A percentile compares a stretch with the other conserved stretches of the same genome.
phyloP scores from a whole-genome alignment of 1,140 invertebrate species.

The Lerema accius region DNA sequence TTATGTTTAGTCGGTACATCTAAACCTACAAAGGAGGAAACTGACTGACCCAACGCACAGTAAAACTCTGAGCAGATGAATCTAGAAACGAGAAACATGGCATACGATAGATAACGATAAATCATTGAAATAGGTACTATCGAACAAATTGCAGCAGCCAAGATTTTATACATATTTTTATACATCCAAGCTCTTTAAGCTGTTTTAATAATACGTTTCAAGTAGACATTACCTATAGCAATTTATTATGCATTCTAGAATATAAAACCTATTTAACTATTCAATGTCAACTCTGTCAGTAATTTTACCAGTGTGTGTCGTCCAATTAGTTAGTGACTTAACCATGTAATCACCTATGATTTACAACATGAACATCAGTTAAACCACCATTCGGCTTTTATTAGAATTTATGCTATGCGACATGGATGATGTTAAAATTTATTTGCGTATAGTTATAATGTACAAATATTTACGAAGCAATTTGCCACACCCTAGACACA shows the following conservation, averaged over 20 bases:
- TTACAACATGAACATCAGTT: no score
- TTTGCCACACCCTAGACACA: not conserved
- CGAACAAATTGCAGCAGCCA: no score
- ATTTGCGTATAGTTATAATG: no score
- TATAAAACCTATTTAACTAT: no score
- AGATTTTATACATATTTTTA: no score
- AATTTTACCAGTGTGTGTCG: not conserved
- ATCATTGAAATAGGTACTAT: no score
- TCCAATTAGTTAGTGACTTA: not conserved
- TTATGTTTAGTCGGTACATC: constrained; percentile 1
- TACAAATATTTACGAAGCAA: not conserved
- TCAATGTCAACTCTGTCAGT: constrained; percentile 2
- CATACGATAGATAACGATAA: no score
- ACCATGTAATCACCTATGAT: not conserved
- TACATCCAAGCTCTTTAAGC: no score
- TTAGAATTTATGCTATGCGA: not conserved
- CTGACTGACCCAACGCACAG: not conserved
- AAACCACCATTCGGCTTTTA: not conserved
- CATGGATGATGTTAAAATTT: not conserved
- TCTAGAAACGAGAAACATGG: no score
- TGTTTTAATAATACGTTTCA: not conserved
- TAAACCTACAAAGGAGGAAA: not conserved
- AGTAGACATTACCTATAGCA: no score
- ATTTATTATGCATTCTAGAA: no score
- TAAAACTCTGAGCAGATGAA: no score